Base-by-base conservation (phyloP, 2,888 invertebrate genomes). In the Dione vanillae region DNA sequence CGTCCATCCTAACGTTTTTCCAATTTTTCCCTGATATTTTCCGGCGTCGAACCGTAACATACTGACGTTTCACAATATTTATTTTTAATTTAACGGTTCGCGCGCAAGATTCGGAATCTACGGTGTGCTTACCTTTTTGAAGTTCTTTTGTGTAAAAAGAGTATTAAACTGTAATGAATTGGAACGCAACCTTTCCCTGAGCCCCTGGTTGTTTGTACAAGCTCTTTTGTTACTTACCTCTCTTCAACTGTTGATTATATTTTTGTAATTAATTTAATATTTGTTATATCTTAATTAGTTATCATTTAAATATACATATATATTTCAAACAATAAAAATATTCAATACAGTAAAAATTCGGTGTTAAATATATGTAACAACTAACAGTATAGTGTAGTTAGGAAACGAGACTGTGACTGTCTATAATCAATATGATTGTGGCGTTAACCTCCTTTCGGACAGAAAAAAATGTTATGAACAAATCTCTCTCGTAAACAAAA, bases 41-140 rank as follows among this genome's bases (percentile, higher is more conserved):
- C 83, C 82, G 79, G 81, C 78, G 77, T 82, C 81, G 83, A 76
- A 78, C 83, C 85, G 89, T 93, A 93, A 92, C 93, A 93, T 92
- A 88, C 90, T 93, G 92, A 91, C 93, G 91, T 91, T 87, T 90
- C 86, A 88, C 87, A 91, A 92, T 93, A 93, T 93, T 93, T 93
- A 92, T 92, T 92, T 93, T 93, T 92, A 91, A 93, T 93, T 93
- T 92, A 88, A 86, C 89, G 88, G 90, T 85, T 86, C 86, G 82
- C 87, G 86, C 88, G 84, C 85, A 85, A 86, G 88, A 87, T 90
- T 91, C 85, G 85, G 88, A 89, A 89, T 92, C 86, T 77, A 84
- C 82, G 77, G 80, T 78, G 82, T 80, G 85, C 81, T 85, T 86
- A 88, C 88, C 87, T 89, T 91, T 89, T 87, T 80, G 82, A 83